Base-by-base conservation (phyloP, 2,888 invertebrate species). In the Cylindroiulus punctatus region DNA sequence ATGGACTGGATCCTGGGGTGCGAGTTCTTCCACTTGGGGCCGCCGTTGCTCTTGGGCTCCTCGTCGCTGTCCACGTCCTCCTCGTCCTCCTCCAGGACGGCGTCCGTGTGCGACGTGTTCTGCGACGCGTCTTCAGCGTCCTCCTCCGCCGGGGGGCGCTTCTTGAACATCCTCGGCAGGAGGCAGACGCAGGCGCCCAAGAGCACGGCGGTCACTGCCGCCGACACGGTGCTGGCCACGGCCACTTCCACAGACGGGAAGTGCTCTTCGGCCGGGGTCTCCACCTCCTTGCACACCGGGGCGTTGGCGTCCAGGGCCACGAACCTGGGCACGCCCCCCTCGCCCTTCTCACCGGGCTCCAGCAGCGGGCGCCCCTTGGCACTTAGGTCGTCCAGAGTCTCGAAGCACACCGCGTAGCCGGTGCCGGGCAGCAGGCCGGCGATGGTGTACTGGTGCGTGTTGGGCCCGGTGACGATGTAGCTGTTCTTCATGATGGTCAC, bases 171-270 rank as follows among this genome's bases (percentile, higher is more conserved):
- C 17, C 87, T 76, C 8, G 87, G 84, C 32, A 85, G 12, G 2
- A 84, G 52, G 52, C 84, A 85, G 12, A 42, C 14, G 19, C 85
- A 26, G 7, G 52, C 42, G 12, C 26, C 52, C 19, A 87, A 40
- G 19, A 85, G 40, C 1, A 88, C 87, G 19, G 88, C 86, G 17
- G 89, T 89, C 12, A 88, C 85, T 0, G 88, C 87, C 32, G 88
- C 87, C 26, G 89, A 88, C 8, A 88, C 88, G 12, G 88, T 87
- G 14, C 88, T 87, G 12, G 88, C 88, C 7, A 89, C 86, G 12
- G 89, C 88, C 7, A 89, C 88, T 84, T 88, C 88, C n/a, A 88
- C 84, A 7, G 87, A 84, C 12, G 88, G 88, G 47, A 88, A 87
- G 17, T 86, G 86, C 19, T 86, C 84, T 42, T 87, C 88, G 30